Conservation (phyloP, 2,113 vertebrate genomes). For the Pipra filicauda region DNA sequence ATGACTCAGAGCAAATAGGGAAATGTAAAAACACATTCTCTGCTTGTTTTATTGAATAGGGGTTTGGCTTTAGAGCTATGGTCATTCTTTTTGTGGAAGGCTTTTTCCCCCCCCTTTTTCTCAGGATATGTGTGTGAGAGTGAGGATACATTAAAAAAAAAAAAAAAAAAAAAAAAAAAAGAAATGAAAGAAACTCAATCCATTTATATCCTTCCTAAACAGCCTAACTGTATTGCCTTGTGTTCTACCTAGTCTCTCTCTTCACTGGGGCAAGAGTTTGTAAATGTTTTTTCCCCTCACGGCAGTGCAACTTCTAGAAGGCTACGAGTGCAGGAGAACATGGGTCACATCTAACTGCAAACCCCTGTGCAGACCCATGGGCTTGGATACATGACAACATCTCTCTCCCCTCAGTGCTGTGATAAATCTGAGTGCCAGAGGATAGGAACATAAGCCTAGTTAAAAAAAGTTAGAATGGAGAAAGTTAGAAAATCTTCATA, state of each 20-base stretch:
- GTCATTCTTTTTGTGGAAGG: background rate
- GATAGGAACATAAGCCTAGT: background rate
- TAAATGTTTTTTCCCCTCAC: background rate
- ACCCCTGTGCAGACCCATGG: accelerated
- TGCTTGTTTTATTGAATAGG: constrained; percentile 23
- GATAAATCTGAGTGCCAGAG: background rate
- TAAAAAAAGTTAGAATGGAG: background rate
- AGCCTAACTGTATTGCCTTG: background rate
- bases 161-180: background rate
- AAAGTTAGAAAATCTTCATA: background rate
- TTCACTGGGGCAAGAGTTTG: background rate
- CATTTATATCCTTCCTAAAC: background rate
- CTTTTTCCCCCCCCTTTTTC: background rate
- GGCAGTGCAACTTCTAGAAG: accelerated
- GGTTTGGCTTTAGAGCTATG: background rate
- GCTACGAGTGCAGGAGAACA: background rate
- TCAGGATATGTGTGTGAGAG: background rate
- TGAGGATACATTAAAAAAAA: background rate
- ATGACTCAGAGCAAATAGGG: constrained; percentile 67
- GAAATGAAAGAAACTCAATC: background rate
- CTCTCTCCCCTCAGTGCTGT: background rate
- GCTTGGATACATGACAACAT: background rate
- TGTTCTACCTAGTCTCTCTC: background rate
- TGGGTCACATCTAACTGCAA: background rate
- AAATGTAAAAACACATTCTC: constrained; percentile 60